phyloP scores from a whole-genome alignment of 2,113 vertebrate species.

The Rhinolophus ferrumequinum region DNA sequence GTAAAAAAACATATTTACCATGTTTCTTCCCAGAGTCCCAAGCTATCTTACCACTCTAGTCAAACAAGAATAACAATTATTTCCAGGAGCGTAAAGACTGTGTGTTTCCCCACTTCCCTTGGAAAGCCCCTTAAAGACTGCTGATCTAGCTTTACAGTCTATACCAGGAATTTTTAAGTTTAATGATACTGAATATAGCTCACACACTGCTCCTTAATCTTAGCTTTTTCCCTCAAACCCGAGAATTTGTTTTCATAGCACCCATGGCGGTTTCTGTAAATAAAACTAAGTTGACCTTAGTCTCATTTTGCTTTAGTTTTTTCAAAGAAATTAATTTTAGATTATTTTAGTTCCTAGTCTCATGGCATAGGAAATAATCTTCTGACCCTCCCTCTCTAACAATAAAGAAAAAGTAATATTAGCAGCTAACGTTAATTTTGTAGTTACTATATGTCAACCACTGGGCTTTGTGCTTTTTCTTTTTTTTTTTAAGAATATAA shows the following conservation, averaged over 20 bases:
- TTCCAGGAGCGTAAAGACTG: neutral
- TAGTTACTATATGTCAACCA: neutral
- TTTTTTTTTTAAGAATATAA: constrained; percentile 89
- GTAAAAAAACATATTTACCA: too few species aligned
- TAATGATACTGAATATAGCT: neutral
- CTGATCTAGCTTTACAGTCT: neutral
- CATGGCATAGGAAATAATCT: constrained; percentile 50
- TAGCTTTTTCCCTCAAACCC: neutral
- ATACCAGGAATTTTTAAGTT: neutral
- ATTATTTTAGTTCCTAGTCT: constrained; percentile 34
- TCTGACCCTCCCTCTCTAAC: neutral
- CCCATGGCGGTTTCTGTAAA: neutral
- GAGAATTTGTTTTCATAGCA: constrained; percentile 30
- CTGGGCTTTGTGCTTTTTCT: neutral
- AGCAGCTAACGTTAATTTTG: constrained; percentile 33
- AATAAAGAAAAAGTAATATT: constrained; percentile 3
- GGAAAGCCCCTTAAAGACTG: constrained; percentile 34
- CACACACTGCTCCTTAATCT: neutral
- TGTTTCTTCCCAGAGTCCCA: neutral
- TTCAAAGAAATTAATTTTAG: constrained; percentile 49
- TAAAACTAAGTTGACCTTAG: constrained; percentile 41
- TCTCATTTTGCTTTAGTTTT: constrained; percentile 33
- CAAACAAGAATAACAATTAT: constrained; percentile 28
- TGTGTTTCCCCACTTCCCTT: neutral
- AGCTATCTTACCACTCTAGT: neutral